Evolutionary conservation across 2,113 vertebrate species (phyloP).

Genomic region (Rhea pennata): DNA sequence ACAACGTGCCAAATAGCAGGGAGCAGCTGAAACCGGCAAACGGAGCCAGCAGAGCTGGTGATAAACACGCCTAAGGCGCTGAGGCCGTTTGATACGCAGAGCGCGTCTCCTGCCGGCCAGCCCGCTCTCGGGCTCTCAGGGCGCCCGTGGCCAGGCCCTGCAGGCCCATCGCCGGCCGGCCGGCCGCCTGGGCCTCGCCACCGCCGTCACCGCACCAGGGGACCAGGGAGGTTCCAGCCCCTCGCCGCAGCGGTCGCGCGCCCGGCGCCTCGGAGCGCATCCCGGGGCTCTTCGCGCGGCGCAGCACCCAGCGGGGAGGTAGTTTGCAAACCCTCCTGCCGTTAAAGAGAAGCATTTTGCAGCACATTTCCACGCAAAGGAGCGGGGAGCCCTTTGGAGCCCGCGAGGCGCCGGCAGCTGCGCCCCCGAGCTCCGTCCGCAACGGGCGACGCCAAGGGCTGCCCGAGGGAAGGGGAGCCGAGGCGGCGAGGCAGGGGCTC

Average conservation of each 20-base stretch:
- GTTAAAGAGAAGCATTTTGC: not conserved
- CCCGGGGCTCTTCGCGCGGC: not conserved
- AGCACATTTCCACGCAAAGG: too few relatives aligned
- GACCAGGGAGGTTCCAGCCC: not conserved
- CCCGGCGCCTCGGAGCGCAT: not conserved
- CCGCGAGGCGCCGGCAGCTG: too few relatives aligned
- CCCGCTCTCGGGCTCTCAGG: too few relatives aligned
- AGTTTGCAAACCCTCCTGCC: not conserved
- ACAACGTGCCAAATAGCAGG: slow-evolving; percentile 34
- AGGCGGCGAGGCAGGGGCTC: too few relatives aligned
- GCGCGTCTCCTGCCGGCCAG: too few relatives aligned
- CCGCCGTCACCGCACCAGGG: slow-evolving; percentile 15
- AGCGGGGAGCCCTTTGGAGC: too few relatives aligned
- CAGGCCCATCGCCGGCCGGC: not conserved
- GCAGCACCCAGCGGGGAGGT: not conserved
- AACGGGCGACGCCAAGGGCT: too few relatives aligned
- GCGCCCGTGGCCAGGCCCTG: not conserved
- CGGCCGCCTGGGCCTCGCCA: not conserved
- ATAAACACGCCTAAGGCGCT: not conserved
- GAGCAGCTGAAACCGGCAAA: slow-evolving; percentile 69
- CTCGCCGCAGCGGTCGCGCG: not conserved
- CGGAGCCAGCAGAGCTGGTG: slow-evolving; percentile 43
- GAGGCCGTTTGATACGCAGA: too few relatives aligned
- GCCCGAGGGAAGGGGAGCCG: too few relatives aligned
- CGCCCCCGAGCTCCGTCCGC: too few relatives aligned